phyloP scores from a whole-genome alignment of 2,113 vertebrate genomes.

The Corapipo altera region DNA sequence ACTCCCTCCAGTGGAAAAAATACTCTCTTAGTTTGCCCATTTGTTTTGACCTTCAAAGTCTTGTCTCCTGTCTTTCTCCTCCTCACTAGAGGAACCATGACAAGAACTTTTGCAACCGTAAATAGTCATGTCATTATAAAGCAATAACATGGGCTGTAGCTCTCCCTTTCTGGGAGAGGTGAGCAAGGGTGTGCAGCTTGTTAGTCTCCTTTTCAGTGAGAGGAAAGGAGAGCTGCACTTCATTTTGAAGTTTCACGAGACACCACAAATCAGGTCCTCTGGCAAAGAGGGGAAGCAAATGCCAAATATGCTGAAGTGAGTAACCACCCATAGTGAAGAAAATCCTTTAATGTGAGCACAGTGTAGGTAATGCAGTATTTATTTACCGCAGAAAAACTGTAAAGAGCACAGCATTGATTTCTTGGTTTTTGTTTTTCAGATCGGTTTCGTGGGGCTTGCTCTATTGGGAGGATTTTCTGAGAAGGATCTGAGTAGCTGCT shows the following conservation, averaged over 20 bases:
- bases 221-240: background rate
- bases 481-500: background rate
- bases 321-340: constrained; percentile 6
- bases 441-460: background rate
- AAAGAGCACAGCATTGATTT: constrained; percentile 56
- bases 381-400: constrained; percentile 17
- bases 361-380: constrained; percentile 48
- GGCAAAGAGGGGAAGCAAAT: constrained; percentile 12
- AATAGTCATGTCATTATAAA: constrained; percentile 1
- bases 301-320: constrained; percentile 4
- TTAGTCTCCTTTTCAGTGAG: background rate
- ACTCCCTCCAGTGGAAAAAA: background rate
- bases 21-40: background rate
- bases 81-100: background rate
- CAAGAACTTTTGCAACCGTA: background rate
- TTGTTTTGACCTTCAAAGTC: constrained; percentile 15
- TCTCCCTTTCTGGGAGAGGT: background rate
- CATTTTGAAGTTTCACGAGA: background rate
- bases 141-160: background rate
- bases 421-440: constrained; percentile 11
- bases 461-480: constrained; percentile 17
- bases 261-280: constrained; percentile 12
- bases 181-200: background rate
- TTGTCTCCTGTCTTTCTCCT: background rate
- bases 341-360: background rate